Conservation (phyloP, 2,113 vertebrate genomes). For the Geococcyx californianus region DNA sequence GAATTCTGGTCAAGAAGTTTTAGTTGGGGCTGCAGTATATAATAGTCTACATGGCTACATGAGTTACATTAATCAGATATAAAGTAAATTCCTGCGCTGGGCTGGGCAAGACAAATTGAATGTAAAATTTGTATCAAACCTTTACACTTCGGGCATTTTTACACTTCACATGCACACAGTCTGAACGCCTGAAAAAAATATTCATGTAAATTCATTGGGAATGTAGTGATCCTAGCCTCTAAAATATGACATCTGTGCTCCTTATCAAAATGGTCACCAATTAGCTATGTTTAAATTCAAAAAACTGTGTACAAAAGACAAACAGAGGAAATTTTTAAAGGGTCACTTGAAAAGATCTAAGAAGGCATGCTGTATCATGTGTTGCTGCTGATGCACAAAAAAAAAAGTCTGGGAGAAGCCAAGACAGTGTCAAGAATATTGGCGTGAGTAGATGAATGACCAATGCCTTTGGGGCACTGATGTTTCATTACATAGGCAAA, state of each 20-base stretch:
- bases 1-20: not conserved
- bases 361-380: slow-evolving; percentile 3
- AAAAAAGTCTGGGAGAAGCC: not conserved
- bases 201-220: not conserved
- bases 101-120: not conserved
- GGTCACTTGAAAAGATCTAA: not conserved
- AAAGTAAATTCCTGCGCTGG: not conserved
- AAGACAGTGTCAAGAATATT: not conserved
- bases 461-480: slow-evolving; percentile 41
- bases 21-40: not conserved
- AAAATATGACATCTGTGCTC: not conserved
- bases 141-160: not conserved
- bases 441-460: slow-evolving; percentile 8
- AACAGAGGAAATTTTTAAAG: not conserved
- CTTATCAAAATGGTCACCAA: not conserved
- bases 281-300: not conserved
- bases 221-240: not conserved
- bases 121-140: not conserved
- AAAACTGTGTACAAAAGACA: not conserved
- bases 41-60: not conserved
- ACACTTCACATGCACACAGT: not conserved
- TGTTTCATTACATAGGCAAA: slow-evolving; percentile 2
- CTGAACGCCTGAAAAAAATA: not conserved
- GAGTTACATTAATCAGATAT: not conserved
- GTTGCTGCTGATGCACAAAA: not conserved